Conservation (phyloP, 2,113 vertebrate species). For the Antennarius striatus region DNA sequence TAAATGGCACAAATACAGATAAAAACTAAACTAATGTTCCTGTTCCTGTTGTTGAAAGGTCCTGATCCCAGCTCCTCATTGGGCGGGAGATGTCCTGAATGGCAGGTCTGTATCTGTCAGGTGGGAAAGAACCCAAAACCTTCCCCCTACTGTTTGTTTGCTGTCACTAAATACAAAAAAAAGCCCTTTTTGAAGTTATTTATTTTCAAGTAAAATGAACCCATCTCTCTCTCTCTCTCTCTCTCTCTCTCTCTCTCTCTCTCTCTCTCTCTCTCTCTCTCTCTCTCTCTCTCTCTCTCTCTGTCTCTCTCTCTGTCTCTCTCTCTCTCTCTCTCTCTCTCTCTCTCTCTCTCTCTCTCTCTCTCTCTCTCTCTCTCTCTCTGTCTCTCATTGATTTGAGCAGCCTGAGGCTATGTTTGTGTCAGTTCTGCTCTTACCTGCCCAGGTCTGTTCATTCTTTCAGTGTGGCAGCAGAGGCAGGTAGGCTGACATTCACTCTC, state of each 20-base stretch:
- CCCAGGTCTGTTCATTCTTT: conserved; percentile 43
- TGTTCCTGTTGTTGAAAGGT: too few relatives aligned
- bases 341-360: background rate
- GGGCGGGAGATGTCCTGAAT: too few relatives aligned
- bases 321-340: conserved; percentile 1
- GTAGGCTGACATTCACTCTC: conserved; percentile 38
- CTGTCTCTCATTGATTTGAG: background rate
- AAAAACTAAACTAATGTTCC: too few relatives aligned
- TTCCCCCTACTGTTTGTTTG: too few relatives aligned
- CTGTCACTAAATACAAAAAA: too few relatives aligned
- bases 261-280: background rate
- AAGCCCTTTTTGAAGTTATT: too few relatives aligned
- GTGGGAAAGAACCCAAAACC: too few relatives aligned
- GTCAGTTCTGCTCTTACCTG: conserved; percentile 62
- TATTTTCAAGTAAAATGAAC: too few relatives aligned
- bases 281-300: background rate
- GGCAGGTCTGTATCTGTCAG: too few relatives aligned
- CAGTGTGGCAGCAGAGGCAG: conserved; percentile 30
- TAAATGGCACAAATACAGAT: too few relatives aligned
- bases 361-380: conserved; percentile 5
- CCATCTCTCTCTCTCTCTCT: background rate
- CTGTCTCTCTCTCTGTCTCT: background rate
- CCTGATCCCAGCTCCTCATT: too few relatives aligned
- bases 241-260: background rate
- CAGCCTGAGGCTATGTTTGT: conserved; percentile 26